Conservation (phyloP, 2,113 vertebrate genomes). For the Xyliphius kryptos region DNA sequence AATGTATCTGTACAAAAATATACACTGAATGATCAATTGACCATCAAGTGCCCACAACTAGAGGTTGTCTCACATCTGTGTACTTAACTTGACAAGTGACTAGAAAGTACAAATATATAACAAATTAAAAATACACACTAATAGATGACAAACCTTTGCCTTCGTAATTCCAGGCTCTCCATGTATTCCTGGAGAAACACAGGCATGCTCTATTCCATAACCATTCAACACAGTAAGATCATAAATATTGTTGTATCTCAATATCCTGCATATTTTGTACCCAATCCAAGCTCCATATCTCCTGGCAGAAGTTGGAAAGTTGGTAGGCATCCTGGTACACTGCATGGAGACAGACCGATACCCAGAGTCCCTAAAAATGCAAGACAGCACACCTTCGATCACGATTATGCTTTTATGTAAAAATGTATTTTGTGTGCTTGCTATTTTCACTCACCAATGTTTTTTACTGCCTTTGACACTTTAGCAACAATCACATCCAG, state of each 20-base stretch:
- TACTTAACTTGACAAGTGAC: no score
- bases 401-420: not conserved
- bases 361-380: constrained; percentile 76
- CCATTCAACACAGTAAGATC: constrained; percentile 5
- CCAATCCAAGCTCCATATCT: constrained; percentile 87
- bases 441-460: constrained; percentile 63
- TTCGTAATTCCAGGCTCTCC: constrained; percentile 85
- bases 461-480: constrained; percentile 55
- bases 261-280: no score
- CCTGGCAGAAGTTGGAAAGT: constrained; percentile 77
- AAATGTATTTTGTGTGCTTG: not conserved
- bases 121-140: no score
- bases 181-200: constrained; percentile 74
- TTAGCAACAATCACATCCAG: constrained; percentile 70
- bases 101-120: no score
- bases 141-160: constrained; percentile 70
- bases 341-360: constrained; percentile 86
- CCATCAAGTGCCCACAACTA: no score
- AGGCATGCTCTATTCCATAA: no score
- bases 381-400: not conserved
- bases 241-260: no score
- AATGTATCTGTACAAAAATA: no score
- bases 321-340: constrained; percentile 79
- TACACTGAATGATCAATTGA: no score
- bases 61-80: no score